phyloP scores from a whole-genome alignment of 2,113 vertebrate species.

The Delphinus delphis region DNA sequence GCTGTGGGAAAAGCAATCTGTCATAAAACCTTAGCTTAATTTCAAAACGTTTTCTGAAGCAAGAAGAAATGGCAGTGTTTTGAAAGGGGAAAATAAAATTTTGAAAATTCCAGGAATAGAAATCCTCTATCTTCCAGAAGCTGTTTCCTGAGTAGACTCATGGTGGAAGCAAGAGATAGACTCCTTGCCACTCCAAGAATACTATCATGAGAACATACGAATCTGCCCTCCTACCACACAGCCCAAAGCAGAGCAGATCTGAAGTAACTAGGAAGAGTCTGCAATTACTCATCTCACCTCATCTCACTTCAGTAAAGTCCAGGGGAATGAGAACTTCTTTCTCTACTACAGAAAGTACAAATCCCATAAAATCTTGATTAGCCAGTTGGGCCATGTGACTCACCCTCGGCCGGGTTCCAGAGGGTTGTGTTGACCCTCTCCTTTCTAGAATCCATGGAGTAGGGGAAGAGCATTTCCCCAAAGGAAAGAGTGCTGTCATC shows the following conservation, averaged over 20 bases:
- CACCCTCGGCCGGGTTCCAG: neutral
- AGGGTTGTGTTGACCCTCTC: neutral
- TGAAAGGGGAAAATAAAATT: slow-evolving; percentile 24
- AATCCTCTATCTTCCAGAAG: slow-evolving; percentile 12
- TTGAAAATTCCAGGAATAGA: slow-evolving; percentile 31
- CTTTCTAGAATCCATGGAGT: neutral
- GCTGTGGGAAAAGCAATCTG: neutral
- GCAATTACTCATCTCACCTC: neutral
- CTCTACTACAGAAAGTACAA: neutral
- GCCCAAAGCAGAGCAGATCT: neutral
- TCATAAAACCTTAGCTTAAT: slow-evolving; percentile 16
- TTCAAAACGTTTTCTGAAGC: slow-evolving; percentile 35
- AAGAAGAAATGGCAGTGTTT: slow-evolving; percentile 16
- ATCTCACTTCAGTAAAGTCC: neutral
- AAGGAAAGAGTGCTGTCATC: neutral
- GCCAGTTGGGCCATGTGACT: neutral
- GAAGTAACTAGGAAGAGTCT: neutral
- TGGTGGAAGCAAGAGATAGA: neutral
- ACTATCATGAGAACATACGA: neutral
- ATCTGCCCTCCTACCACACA: neutral
- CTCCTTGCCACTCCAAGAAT: neutral
- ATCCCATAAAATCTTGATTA: neutral
- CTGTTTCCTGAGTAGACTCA: neutral
- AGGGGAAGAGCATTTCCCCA: neutral
- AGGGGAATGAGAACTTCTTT: neutral